Evolutionary conservation across 2,113 vertebrate genomes (phyloP).

Genomic region (Callionymus lyra): DNA sequence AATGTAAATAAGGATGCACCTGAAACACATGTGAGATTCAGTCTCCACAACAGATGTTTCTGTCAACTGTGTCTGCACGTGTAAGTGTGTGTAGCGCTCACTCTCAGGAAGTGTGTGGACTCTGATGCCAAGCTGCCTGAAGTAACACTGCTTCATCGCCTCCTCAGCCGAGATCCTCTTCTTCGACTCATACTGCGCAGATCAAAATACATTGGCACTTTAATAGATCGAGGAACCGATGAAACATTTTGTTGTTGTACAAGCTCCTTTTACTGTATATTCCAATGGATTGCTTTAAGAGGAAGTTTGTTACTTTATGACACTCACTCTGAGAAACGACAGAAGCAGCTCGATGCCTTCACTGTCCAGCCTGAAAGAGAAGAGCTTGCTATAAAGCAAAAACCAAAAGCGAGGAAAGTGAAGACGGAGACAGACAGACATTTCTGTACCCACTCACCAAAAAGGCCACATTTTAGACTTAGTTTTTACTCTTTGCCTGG

Average conservation of each 20-base stretch:
- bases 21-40: conserved; percentile 50
- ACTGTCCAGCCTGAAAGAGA: conserved; percentile 78
- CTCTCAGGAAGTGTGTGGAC: conserved; percentile 86
- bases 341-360: conserved; percentile 95
- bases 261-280: too few species aligned
- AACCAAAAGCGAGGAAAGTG: not conserved
- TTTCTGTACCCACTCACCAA: too few species aligned
- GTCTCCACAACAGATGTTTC: not conserved
- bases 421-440: too few species aligned
- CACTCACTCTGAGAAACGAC: conserved; percentile 77
- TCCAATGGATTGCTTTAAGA: too few species aligned
- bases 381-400: not conserved
- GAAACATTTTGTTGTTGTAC: too few species aligned
- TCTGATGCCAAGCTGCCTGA: conserved; percentile 87
- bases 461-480: too few species aligned
- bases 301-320: not conserved
- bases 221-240: too few species aligned
- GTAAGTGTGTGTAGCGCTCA: conserved; percentile 63
- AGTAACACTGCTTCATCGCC: conserved; percentile 94
- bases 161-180: conserved; percentile 95
- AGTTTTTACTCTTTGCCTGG: too few species aligned
- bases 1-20: conserved; percentile 94
- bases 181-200: conserved; percentile 88
- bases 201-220: conserved; percentile 5
- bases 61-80: too few species aligned